Percentiles rank a stretch among this genome's conserved stretches.
phyloP scores from a whole-genome alignment of 2,888 invertebrate genomes.

The Mamestra brassicae region DNA sequence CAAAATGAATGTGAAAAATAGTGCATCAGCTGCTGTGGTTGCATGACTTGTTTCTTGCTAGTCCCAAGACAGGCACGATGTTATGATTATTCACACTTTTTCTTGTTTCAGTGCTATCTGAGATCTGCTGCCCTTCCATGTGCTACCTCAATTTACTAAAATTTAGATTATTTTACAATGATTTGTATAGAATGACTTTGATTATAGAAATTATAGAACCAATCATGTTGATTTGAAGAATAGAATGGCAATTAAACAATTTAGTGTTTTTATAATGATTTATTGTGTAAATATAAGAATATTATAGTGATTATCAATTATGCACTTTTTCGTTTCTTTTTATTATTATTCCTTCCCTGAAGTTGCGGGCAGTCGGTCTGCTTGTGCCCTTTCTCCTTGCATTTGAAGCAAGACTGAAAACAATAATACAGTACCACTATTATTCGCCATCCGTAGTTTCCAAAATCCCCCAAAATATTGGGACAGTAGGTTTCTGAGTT shows the following conservation, averaged over 20 bases:
- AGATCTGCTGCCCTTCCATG: conserved; percentile 13
- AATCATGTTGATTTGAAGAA: conserved; percentile 73
- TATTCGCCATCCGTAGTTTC: too few species aligned
- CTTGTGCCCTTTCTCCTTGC: conserved; percentile 91
- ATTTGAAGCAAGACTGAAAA: conserved; percentile 91
- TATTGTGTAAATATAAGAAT: conserved; percentile 73
- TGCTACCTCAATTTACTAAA: conserved; percentile 43
- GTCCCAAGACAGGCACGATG: too few species aligned
- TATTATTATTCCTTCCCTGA: conserved; percentile 76
- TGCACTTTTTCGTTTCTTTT: conserved; percentile 80
- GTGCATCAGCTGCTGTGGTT: too few species aligned
- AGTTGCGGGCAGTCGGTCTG: conserved; percentile 88
- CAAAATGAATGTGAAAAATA: too few species aligned
- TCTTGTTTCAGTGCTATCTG: conserved; percentile 70
- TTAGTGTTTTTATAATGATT: conserved; percentile 68
- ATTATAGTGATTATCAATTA: conserved; percentile 66
- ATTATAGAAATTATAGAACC: conserved; percentile 61
- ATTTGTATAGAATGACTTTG: conserved; percentile 63
- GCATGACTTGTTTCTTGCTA: too few species aligned
- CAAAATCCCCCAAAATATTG: too few species aligned
- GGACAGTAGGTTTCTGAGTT: too few species aligned
- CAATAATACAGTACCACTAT: conserved; percentile 21
- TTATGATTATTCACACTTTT: not conserved
- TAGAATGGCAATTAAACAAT: conserved; percentile 65
- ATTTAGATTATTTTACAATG: conserved; percentile 64